phyloP scores from a whole-genome alignment of 2,888 invertebrate species.

The Hetaerina titia region DNA sequence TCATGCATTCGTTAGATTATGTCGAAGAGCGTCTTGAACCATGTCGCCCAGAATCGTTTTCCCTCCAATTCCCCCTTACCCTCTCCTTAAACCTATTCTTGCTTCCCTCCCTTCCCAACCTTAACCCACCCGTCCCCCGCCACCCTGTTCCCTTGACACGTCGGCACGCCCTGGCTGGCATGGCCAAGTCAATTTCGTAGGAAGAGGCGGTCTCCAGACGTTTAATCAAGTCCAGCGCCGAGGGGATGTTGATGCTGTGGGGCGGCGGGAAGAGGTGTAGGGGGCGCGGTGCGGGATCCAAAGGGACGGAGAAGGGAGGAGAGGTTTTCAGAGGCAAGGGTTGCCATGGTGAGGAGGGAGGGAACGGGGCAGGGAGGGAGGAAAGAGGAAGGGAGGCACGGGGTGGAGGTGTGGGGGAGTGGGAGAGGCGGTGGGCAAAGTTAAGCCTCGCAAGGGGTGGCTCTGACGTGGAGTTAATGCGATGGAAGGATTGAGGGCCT shows the following conservation, averaged over 20 bases:
- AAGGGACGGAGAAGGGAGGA: not conserved
- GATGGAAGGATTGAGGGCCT: conserved; percentile 41
- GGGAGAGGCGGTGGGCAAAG: not conserved
- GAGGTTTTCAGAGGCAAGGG: conserved; percentile 7
- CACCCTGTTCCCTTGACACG: conserved; percentile 12
- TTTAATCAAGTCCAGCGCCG: conserved; percentile 54
- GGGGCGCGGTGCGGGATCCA: not conserved
- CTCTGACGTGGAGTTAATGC: conserved; percentile 37
- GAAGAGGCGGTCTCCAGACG: conserved; percentile 52
- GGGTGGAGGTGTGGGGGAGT: not conserved
- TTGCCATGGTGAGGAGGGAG: not conserved
- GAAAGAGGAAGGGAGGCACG: not conserved
- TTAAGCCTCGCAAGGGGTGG: conserved; percentile 27
- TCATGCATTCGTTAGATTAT: not conserved
- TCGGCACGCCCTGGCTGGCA: conserved; percentile 33
- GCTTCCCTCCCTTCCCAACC: not conserved
- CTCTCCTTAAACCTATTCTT: not conserved
- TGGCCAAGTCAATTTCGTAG: conserved; percentile 57
- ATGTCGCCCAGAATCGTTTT: not conserved
- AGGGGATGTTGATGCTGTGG: conserved; percentile 13
- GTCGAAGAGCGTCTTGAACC: not conserved
- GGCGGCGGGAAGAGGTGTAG: not conserved
- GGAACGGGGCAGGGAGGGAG: not conserved
- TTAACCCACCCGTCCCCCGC: not conserved
- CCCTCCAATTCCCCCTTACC: not conserved